Evolutionary conservation across 1,140 invertebrate genomes (phyloP).

Genomic region (Alviniconcha marisindica): DNA sequence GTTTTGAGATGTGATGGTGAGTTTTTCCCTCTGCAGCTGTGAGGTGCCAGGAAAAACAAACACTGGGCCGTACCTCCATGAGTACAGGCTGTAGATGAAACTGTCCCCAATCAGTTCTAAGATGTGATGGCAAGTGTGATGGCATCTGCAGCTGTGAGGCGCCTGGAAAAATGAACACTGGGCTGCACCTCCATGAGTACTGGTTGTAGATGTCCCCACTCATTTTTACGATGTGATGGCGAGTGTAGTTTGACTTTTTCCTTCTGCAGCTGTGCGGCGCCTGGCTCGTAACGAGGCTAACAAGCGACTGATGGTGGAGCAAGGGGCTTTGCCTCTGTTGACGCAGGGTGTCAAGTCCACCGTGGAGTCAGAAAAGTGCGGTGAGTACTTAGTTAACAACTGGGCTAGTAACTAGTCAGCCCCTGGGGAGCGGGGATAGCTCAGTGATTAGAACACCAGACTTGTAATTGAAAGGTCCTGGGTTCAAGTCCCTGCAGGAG

Average conservation of each 20-base stretch:
- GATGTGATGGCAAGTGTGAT: too few relatives aligned
- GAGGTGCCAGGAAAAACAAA: too few relatives aligned
- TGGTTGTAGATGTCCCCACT: not conserved
- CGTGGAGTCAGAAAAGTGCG: conserved; percentile 45
- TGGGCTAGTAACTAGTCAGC: too few relatives aligned
- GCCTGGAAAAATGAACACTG: not conserved
- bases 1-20: too few relatives aligned
- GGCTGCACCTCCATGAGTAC: not conserved
- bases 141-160: not conserved
- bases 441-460: too few relatives aligned
- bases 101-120: too few relatives aligned
- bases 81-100: too few relatives aligned
- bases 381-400: conserved; percentile 39
- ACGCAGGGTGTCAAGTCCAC: conserved; percentile 41
- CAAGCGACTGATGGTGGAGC: conserved; percentile 54
- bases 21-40: too few relatives aligned
- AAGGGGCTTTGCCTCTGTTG: conserved; percentile 55
- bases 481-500: too few relatives aligned
- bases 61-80: too few relatives aligned
- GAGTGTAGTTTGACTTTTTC: not conserved
- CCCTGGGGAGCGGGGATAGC: too few relatives aligned
- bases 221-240: not conserved
- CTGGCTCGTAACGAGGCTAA: conserved; percentile 63
- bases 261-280: conserved; percentile 48
- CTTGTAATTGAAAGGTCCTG: too few relatives aligned